Conservation (phyloP, 2,797 vertebrate genomes). For the Tiaroga cobitis region DNA sequence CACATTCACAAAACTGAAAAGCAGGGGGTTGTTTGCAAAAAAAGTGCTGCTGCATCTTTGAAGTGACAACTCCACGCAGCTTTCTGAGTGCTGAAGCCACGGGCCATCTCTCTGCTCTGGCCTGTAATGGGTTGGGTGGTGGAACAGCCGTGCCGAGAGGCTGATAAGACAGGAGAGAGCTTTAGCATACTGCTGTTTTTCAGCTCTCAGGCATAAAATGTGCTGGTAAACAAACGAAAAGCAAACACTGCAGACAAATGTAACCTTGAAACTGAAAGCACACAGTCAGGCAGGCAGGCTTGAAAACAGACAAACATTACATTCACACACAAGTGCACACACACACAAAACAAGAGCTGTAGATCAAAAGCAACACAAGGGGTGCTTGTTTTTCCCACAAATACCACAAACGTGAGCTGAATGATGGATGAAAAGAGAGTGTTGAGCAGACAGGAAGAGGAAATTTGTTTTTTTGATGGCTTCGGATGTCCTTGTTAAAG, state of each 20-base stretch:
- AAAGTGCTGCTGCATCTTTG: constrained; percentile 71
- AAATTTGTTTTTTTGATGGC: neutral
- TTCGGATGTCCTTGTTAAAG: constrained; percentile 47
- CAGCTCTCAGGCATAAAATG: constrained; percentile 47
- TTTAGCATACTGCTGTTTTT: constrained; percentile 48
- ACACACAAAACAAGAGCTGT: constrained; percentile 24
- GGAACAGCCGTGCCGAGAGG: constrained; percentile 62
- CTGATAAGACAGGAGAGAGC: constrained; percentile 66
- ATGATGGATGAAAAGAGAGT: constrained; percentile 5
- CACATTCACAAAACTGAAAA: constrained; percentile 57
- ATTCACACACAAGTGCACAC: constrained; percentile 30
- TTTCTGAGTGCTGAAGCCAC: constrained; percentile 65
- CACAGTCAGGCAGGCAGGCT: constrained; percentile 43
- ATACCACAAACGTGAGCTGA: constrained; percentile 36
- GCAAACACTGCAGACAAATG: constrained; percentile 49
- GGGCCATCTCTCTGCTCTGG: constrained; percentile 70
- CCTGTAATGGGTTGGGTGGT: constrained; percentile 44
- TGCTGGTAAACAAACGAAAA: constrained; percentile 61
- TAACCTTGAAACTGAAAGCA: constrained; percentile 48
- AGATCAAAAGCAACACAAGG: constrained; percentile 36
- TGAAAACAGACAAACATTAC: constrained; percentile 45
- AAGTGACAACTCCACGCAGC: constrained; percentile 73
- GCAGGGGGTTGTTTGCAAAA: constrained; percentile 7
- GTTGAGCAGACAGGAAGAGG: constrained; percentile 4
- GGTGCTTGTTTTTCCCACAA: constrained; percentile 32